phyloP scores from a whole-genome alignment of 2,888 invertebrate genomes.

The Agapostemon virescens region DNA sequence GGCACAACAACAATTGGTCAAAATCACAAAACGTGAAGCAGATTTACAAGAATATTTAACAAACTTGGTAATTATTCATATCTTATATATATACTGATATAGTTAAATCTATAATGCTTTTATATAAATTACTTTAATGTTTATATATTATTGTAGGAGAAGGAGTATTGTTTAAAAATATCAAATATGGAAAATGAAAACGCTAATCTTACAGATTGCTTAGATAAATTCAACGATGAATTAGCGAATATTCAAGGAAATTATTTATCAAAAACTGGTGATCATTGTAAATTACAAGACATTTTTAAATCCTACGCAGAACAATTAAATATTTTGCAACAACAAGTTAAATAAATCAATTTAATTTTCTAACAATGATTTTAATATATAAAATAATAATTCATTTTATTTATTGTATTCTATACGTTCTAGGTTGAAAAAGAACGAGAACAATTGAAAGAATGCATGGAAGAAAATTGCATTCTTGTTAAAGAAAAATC shows the following conservation, averaged over 20 bases:
- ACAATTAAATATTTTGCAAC: constrained; percentile 62
- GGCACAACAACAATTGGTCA: constrained; percentile 65
- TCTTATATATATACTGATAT: neutral
- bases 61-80: constrained; percentile 60
- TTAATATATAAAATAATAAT: constrained; percentile 25
- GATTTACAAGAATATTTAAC: constrained; percentile 69
- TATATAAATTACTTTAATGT: neutral
- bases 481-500: constrained; percentile 69
- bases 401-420: neutral
- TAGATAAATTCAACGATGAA: constrained; percentile 66
- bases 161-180: constrained; percentile 65
- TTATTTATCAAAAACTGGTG: constrained; percentile 59
- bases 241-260: constrained; percentile 64
- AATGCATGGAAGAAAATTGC: constrained; percentile 69
- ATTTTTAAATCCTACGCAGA: constrained; percentile 57
- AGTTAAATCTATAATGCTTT: neutral
- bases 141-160: constrained; percentile 62
- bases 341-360: constrained; percentile 53
- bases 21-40: constrained; percentile 66
- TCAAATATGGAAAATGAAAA: constrained; percentile 62
- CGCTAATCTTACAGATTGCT: constrained; percentile 53
- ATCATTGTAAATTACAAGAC: constrained; percentile 63
- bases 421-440: constrained; percentile 42
- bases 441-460: constrained; percentile 68
- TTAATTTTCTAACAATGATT: constrained; percentile 9